A percentile compares a stretch with the other conserved stretches of the same genome.
phyloP scores from a whole-genome alignment of 2,113 vertebrate species.

The Todiramphus saurophagus region DNA sequence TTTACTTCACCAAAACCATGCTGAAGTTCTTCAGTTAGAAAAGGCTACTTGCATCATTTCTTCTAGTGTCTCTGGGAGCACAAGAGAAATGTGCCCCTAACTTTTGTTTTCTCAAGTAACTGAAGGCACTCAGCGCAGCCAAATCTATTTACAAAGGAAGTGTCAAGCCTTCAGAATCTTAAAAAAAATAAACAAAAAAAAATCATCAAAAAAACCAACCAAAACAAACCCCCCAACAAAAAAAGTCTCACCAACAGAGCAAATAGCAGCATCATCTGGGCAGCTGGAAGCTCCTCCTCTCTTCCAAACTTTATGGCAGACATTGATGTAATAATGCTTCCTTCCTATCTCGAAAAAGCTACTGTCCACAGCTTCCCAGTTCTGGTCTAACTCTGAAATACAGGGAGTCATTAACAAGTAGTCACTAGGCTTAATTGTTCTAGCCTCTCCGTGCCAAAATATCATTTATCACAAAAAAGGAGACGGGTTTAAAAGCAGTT shows the following conservation, averaged over 20 bases:
- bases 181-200: not conserved
- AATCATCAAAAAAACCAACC: not conserved
- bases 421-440: not conserved
- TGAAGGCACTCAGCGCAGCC: not conserved
- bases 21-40: not conserved
- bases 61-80: not conserved
- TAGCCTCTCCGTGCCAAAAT: not conserved
- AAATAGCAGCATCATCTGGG: slow-evolving; percentile 81
- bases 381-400: slow-evolving; percentile 79
- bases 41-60: not conserved
- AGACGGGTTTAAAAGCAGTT: not conserved
- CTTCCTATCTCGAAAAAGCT: slow-evolving; percentile 60
- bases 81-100: not conserved
- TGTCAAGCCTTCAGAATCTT: not conserved
- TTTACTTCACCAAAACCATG: not conserved
- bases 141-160: not conserved
- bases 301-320: slow-evolving; percentile 86
- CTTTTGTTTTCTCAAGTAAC: not conserved
- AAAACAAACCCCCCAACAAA: not conserved
- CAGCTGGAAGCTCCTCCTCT: slow-evolving; percentile 76
- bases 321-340: slow-evolving; percentile 85
- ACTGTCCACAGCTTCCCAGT: slow-evolving; percentile 90
- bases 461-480: not conserved
- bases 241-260: slow-evolving; percentile 85
- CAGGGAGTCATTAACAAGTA: not conserved